These are phyloP conservation scores for Augochlorella aurata DNA, from an alignment of 2,888 invertebrate species.

Conservation along the genomic window DNA sequence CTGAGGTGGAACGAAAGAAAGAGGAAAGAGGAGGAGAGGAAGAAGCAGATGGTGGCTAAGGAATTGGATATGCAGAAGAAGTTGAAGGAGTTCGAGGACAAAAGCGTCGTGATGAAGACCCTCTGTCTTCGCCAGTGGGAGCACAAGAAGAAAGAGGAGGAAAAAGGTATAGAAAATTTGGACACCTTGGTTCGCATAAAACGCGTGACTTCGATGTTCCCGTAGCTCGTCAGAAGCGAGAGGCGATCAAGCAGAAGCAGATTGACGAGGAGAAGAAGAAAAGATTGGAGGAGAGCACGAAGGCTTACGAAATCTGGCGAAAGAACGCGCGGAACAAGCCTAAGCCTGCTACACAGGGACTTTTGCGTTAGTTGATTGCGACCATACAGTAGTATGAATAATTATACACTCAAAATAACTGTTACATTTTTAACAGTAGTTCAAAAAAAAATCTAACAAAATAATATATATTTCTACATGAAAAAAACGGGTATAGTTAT, in stretches of 20 bases:
- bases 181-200: neutral
- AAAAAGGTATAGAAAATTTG: constrained; percentile 82
- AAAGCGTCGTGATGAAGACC: constrained; percentile 72
- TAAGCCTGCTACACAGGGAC: constrained; percentile 85
- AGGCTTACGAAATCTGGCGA: constrained; percentile 86
- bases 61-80: constrained; percentile 82
- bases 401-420: too few species aligned
- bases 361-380: constrained; percentile 83
- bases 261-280: constrained; percentile 83
- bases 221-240: constrained; percentile 79
- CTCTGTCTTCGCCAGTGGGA: constrained; percentile 83
- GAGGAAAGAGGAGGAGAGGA: constrained; percentile 80
- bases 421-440: too few species aligned
- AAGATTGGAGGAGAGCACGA: constrained; percentile 83
- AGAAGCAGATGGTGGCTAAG: constrained; percentile 81
- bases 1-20: constrained; percentile 80
- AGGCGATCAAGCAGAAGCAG: constrained; percentile 82
- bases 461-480: too few species aligned
- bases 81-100: constrained; percentile 76
- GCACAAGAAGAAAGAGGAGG: constrained; percentile 84
- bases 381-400: too few species aligned
- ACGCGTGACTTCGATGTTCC: constrained; percentile 2
- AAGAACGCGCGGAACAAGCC: constrained; percentile 85
- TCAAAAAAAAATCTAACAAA: too few species aligned
- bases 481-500: too few species aligned